phyloP scores from a whole-genome alignment of 2,797 vertebrate species.

The Natrix natrix region DNA sequence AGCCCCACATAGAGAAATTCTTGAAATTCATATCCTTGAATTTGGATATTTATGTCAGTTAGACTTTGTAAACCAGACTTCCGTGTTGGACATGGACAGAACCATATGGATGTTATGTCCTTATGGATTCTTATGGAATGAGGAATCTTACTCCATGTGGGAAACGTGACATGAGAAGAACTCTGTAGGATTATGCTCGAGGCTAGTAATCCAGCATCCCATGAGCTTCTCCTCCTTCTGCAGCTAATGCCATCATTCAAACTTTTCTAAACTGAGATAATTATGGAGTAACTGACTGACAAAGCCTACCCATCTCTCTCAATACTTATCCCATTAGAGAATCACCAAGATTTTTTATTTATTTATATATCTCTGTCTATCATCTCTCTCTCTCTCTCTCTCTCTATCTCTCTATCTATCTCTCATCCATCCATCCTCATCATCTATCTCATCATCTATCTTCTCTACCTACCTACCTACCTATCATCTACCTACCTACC shows the following conservation, averaged over 20 bases:
- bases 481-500: accelerated
- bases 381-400: no score
- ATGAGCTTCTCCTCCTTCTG: not conserved
- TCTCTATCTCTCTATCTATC: no score
- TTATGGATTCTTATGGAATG: not conserved
- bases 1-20: no score
- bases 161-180: not conserved
- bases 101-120: no score
- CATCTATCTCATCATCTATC: no score
- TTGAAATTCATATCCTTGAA: not conserved
- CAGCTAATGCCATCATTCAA: not conserved
- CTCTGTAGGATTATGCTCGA: not conserved
- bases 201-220: not conserved
- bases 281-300: not conserved
- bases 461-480: accelerated
- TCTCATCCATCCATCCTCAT: no score
- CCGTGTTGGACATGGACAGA: not conserved
- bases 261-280: not conserved
- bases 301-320: not conserved
- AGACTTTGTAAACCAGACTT: not conserved
- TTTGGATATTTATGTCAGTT: not conserved
- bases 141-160: not conserved
- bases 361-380: no score
- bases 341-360: not conserved
- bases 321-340: not conserved